Base-by-base conservation (phyloP, 1,140 invertebrate species). In the Drosophila sproati region DNA sequence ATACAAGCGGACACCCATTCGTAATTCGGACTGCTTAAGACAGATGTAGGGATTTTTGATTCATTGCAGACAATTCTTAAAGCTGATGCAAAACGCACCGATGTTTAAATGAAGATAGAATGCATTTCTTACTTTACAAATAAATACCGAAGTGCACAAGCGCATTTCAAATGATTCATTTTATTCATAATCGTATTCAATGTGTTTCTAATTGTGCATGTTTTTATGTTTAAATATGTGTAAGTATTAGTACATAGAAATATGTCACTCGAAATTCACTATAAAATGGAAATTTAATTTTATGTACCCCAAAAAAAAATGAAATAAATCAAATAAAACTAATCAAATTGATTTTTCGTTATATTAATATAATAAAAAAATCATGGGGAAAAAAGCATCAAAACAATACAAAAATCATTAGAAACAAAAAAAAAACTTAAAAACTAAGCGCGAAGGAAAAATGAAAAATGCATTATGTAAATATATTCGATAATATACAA, bases 161-260 rank as follows among this genome's bases (percentile, higher is more conserved):
- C 10, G 12, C n/a, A 39, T 39, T 60, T 32, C 28, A 47, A 4
- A 45, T 47, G 39, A 57, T 45, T 60, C 28, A 47, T 41, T 60
- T 60, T 60, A 60, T 60, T 60, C 2, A 32, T 45, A 12, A 45
- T 59, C 29, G n/a, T 20, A 45, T 47, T 60, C 31, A 60, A 60
- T 52, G 48, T 63, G 48, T 41, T 37, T 35, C 51, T 5, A 5
- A 29, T 52, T 6, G 34, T 43, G 10, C 39, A 43, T n/a, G 10
- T 43, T n/a, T 43, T 43, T 8, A 43, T 41, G 3, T n/a, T 4
- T 43, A n/a, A 43, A n/a, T 43, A 43, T 43, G n/a, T 41, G n/a
- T 41, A 20, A 20, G 39, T 10, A 43, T 3, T 43, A 4, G 10
- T n/a, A 43, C 39, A 43, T 43, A n/a, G n/a, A 43, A n/a, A 43